Percentiles rank a stretch among this genome's conserved stretches.
These are phyloP conservation scores for Epicauta chinensis DNA, from an alignment of 1,140 invertebrate genomes.

Conservation along the genomic window DNA sequence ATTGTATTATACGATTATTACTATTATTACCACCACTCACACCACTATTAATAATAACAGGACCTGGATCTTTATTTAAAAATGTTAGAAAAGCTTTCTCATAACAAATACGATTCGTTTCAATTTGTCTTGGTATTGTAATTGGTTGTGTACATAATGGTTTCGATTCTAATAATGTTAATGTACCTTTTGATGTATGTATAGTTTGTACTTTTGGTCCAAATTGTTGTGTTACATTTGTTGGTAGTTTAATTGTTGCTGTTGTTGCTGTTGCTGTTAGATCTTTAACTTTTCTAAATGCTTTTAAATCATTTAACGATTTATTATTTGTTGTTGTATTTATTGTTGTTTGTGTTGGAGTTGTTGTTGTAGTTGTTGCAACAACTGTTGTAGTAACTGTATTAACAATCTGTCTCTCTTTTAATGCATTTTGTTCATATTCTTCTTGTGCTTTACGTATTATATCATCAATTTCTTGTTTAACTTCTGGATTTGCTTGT, in stretches of 20 bases:
- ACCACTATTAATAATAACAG: neutral
- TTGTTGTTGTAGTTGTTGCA: neutral
- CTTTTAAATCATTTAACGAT: constrained; percentile 14
- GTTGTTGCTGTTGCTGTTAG: neutral
- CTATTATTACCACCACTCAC: neutral
- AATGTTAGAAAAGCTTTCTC: constrained; percentile 16
- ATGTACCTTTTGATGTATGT: constrained; percentile 24
- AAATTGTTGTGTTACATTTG: neutral
- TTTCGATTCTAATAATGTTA: constrained; percentile 20
- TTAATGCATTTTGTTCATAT: constrained; percentile 24
- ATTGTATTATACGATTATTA: neutral
- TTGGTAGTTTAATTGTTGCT: neutral
- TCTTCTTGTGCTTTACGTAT: constrained; percentile 33
- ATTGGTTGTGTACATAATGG: constrained; percentile 7
- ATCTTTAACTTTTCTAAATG: constrained; percentile 18
- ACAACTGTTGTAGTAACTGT: neutral
- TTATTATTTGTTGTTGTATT: neutral
- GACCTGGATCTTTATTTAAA: constrained; percentile 1
- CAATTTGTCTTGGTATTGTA: neutral
- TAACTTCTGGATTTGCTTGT: constrained; percentile 9
- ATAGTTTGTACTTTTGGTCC: constrained; percentile 24
- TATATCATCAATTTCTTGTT: constrained; percentile 35
- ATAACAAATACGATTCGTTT: neutral
- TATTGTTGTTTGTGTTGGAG: neutral
- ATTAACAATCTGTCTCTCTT: constrained; percentile 1